Base-by-base conservation (phyloP, 2,113 vertebrate genomes). In the Cathartes aura region DNA sequence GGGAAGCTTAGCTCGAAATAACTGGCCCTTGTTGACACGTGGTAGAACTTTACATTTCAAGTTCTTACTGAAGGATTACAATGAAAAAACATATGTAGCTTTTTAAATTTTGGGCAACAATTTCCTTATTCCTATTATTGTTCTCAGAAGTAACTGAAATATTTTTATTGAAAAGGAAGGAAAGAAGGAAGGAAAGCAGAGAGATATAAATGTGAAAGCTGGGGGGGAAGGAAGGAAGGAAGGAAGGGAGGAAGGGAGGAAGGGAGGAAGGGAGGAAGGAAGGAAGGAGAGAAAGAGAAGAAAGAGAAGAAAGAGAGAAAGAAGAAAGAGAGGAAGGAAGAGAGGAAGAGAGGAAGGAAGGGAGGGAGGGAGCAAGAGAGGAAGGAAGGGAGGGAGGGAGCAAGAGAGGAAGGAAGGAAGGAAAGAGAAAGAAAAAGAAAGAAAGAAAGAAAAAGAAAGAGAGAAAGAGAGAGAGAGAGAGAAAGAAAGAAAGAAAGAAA, bases 221-320 rank as follows among this genome's bases (percentile, higher is more conserved):
- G 8, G 5, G 19, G 7, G 12, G 12, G 11, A 8, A 42, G 8
- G 16, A 26, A 8, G 17, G 19, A 22, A 6, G 16, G 12, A 29
- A 10, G 15, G 5, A 23, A n/a, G 2, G 6, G 5, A 17, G 5
- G 13, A 27, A 58, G 3, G 14, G 11, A 53, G 8, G 9, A 7
- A 60, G 15, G 5, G 7, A 45, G 12, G 9, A 15, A 30, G 32
- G 9, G 11, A 30, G 32, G 23, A 11, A n/a, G 24, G 17, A 15
- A 24, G 12, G 23, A 27, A 23, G 7, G 6, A 48, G 38, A 38
- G 38, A 38, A 38, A 38, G 38, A 38, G 38, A 58, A 14, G 19
- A 21, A 34, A 13, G 53, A 17, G 38, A 55, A 6, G 29, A 20
- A 19, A 13, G 17, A 42, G 7, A 15, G 15, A 3, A 9, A 6